phyloP scores from a whole-genome alignment of 2,113 vertebrate genomes.

The Poecilia latipinna region DNA sequence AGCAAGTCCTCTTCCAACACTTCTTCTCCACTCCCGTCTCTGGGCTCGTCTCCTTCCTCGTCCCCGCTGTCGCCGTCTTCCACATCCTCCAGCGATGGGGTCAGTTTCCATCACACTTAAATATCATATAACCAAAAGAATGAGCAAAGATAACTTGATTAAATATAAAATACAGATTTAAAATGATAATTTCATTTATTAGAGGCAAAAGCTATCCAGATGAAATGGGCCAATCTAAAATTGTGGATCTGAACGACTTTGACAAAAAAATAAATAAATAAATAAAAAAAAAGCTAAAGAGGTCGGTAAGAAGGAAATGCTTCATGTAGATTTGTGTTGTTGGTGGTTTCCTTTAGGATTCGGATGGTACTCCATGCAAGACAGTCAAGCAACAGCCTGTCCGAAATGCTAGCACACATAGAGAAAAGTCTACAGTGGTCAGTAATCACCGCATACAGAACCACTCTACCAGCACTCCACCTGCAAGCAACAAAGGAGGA shows the following conservation, averaged over 20 bases:
- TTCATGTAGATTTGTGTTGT: not conserved
- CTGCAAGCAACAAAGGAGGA: conserved; percentile 87
- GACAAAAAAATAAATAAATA: too few relatives aligned
- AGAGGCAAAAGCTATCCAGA: too few relatives aligned
- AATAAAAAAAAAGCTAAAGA: too few relatives aligned
- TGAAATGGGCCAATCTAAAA: too few relatives aligned
- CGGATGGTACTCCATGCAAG: conserved; percentile 95
- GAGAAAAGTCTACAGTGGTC: conserved; percentile 82
- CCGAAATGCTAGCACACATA: conserved; percentile 81
- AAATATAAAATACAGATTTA: too few relatives aligned
- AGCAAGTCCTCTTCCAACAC: conserved; percentile 90
- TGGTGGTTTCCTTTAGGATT: conserved; percentile 83
- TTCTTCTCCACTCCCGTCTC: conserved; percentile 91
- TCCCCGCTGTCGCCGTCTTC: conserved; percentile 90
- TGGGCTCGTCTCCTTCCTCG: conserved; percentile 89
- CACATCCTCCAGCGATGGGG: conserved; percentile 92
- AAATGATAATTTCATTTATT: too few relatives aligned
- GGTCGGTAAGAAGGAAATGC: too few relatives aligned
- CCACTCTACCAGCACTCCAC: conserved; percentile 69
- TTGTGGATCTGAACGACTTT: too few relatives aligned
- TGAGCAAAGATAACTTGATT: too few relatives aligned
- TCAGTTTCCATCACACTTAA: conserved; percentile 75
- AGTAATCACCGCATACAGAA: conserved; percentile 74
- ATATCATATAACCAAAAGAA: too few relatives aligned
- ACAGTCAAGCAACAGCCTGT: conserved; percentile 90